A percentile compares a stretch with the other conserved stretches of the same genome.
phyloP scores from a whole-genome alignment of 1,140 invertebrate genomes.

The Drosophila gunungcola region DNA sequence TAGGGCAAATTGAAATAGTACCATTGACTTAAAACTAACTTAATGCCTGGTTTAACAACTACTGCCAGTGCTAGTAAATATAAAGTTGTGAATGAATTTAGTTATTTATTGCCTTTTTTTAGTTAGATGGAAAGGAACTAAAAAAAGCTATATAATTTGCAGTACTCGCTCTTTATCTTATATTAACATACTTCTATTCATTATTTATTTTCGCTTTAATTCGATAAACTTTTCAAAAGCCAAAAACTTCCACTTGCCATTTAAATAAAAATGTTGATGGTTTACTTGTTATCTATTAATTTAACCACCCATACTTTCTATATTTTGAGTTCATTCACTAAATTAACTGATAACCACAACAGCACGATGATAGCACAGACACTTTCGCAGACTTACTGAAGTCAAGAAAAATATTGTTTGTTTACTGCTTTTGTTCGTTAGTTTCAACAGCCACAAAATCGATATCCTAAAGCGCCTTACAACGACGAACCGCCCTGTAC shows the following conservation, averaged over 20 bases:
- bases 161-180: background rate
- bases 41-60: background rate
- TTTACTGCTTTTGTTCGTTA: background rate
- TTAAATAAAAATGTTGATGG: constrained; percentile 10
- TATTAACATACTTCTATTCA: background rate
- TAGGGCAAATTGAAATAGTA: background rate
- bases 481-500: constrained; percentile 16
- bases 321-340: constrained; percentile 20
- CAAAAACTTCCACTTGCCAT: constrained; percentile 19
- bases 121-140: background rate
- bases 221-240: constrained; percentile 7
- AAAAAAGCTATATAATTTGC: background rate
- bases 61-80: background rate
- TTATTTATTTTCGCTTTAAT: background rate
- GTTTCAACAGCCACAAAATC: constrained; percentile 8
- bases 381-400: constrained; percentile 1
- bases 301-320: background rate
- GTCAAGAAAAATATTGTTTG: constrained; percentile 11
- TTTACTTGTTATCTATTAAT: constrained; percentile 34
- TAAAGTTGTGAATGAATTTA: constrained; percentile 1
- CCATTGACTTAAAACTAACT: background rate
- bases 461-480: constrained; percentile 25
- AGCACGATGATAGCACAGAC: constrained; percentile 7
- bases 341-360: constrained; percentile 18
- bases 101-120: background rate